Evolutionary conservation across 2,113 vertebrate genomes (phyloP), one percentile per base, ranked within the genome.

Genomic region (Podiceps cristatus): DNA sequence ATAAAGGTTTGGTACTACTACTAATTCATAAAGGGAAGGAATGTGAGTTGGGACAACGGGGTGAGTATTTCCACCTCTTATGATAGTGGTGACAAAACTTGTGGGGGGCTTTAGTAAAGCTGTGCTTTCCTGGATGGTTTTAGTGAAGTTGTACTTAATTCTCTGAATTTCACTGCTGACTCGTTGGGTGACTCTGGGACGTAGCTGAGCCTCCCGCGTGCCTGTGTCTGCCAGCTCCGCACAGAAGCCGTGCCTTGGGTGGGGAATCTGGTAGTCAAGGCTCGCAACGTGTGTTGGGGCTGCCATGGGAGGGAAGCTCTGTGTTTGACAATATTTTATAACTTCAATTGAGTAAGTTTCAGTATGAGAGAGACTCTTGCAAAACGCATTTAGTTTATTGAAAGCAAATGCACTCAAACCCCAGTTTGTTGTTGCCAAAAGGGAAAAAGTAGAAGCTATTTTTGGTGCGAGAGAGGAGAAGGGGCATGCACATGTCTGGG

Each of bases 381-480:
- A 97, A 96, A 96, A 88, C 1, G 45, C 4, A 1, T 92, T 88
- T 80, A 63, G 84, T 80, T 97, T 94, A 95, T 93, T 92, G 94
- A 89, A 93, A 96, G 85, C 94, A 94, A 97, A 93, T 88, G 91
- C 81, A 40, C 62, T 91, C 81, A 86, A 83, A 80, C 78, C 60
- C 86, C 33, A 1, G 59, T 80, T 90, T 94, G 92, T 96, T 96
- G 86, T 96, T 94, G 93, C 96, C 91, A 93, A 76, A 94, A 95
- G 92, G 94, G 93, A 96, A 97, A 95, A 97, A 86, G 71, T 93
- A 88, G 92, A 86, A 96, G 77, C 91, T 96, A 96, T 97, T 97
- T 97, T 94, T 97, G 95, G 95, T 95, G 91, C 1, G 45, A 76
- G 95, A 88, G 96, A 91, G 89, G 94, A 94, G 95, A 96, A 95